Conservation (phyloP, 2,113 vertebrate species). For the Cochlearius cochlearius region DNA sequence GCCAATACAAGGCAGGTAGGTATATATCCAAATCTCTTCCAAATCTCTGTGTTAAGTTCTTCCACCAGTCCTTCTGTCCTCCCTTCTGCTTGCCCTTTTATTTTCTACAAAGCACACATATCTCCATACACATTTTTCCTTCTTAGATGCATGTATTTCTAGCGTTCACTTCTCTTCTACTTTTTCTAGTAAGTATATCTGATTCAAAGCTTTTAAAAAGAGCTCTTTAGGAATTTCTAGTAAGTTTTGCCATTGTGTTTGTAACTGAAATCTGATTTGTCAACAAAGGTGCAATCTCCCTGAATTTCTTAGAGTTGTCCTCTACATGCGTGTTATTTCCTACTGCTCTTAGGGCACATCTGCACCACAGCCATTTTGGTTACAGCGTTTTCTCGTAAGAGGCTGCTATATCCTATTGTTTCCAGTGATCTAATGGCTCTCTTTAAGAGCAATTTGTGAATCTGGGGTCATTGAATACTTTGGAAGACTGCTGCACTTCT, state of each 20-base stretch:
- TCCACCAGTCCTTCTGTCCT: not conserved
- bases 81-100: not conserved
- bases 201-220: not conserved
- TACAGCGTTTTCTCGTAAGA: not conserved
- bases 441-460: not conserved
- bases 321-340: not conserved
- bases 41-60: not conserved
- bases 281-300: not conserved
- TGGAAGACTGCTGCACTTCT: not conserved
- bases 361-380: not conserved
- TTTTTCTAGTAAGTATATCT: not conserved
- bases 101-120: not conserved
- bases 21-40: not conserved
- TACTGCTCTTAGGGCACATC: not conserved
- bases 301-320: not conserved
- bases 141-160: not conserved
- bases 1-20: not conserved
- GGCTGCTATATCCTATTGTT: not conserved
- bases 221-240: not conserved
- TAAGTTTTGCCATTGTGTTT: not conserved
- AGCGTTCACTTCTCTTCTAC: not conserved
- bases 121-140: not conserved
- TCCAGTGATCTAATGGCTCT: not conserved
- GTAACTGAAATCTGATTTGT: not conserved
- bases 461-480: not conserved